Percentiles rank a stretch among this genome's conserved stretches.
Conservation (phyloP, 2,113 vertebrate genomes). For the Charina bottae region DNA sequence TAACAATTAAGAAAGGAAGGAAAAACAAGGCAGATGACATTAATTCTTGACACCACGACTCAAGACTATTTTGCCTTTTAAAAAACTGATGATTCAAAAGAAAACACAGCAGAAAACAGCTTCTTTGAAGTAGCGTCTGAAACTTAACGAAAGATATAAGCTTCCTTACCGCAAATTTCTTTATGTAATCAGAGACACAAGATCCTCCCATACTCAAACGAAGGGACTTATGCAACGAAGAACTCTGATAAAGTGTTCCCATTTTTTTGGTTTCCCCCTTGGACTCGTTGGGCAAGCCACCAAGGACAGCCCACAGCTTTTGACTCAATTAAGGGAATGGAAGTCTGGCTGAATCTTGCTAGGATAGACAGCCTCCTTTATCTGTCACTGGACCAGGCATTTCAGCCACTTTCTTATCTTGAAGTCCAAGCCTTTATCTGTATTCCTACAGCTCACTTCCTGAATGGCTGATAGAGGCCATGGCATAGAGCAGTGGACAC, state of each 20-base stretch:
- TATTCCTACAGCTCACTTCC: constrained; percentile 73
- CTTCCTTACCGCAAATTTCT: constrained; percentile 80
- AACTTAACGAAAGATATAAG: neutral
- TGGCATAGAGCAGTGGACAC: constrained; percentile 37
- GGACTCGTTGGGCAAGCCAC: constrained; percentile 28
- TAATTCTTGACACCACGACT: neutral
- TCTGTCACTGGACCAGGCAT: constrained; percentile 73
- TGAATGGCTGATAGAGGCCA: constrained; percentile 66
- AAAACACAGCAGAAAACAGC: neutral
- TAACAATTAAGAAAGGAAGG: too few relatives aligned
- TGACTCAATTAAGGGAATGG: constrained; percentile 51
- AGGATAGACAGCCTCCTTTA: constrained; percentile 77
- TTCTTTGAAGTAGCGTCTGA: neutral
- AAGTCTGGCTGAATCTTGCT: constrained; percentile 56
- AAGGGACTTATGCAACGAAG: constrained; percentile 67
- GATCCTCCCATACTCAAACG: constrained; percentile 76
- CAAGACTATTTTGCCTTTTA: neutral
- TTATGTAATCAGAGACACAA: constrained; percentile 78
- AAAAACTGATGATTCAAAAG: neutral
- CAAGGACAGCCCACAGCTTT: constrained; percentile 43
- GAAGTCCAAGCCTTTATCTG: constrained; percentile 54
- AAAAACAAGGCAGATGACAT: neutral
- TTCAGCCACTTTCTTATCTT: constrained; percentile 71
- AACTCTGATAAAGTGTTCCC: constrained; percentile 75
- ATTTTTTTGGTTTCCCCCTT: constrained; percentile 54